These are phyloP conservation scores for Tetropium fuscum DNA, from an alignment of 2,888 invertebrate species.

Conservation along the genomic window DNA sequence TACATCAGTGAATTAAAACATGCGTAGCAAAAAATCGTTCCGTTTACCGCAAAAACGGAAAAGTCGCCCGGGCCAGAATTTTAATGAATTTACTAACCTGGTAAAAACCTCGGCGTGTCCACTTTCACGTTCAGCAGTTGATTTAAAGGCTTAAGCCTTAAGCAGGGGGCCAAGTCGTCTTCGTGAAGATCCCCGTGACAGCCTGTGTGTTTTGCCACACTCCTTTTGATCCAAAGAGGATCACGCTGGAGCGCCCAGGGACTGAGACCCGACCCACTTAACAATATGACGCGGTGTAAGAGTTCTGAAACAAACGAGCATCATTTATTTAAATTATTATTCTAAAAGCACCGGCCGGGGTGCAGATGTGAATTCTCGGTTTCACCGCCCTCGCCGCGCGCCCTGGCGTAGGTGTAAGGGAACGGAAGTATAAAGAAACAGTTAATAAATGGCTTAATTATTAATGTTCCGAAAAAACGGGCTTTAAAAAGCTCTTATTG, in stretches of 20 bases:
- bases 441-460: constrained; percentile 4
- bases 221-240: constrained; percentile 82
- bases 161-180: constrained; percentile 87
- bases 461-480: not conserved
- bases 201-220: constrained; percentile 85
- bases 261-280: constrained; percentile 91
- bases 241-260: constrained; percentile 93
- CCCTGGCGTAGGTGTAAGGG: constrained; percentile 3
- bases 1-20: too few relatives aligned
- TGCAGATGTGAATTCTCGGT: constrained; percentile 3
- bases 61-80: too few relatives aligned
- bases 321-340: constrained; percentile 58
- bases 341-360: not conserved
- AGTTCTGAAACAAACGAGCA: constrained; percentile 74
- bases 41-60: too few relatives aligned
- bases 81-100: constrained; percentile 65
- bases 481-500: not conserved
- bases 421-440: constrained; percentile 4
- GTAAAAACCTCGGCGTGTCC: constrained; percentile 85
- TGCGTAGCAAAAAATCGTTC: too few relatives aligned
- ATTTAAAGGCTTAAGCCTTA: constrained; percentile 81
- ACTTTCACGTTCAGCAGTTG: constrained; percentile 80
- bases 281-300: constrained; percentile 86
- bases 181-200: constrained; percentile 86
- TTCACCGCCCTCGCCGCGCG: not conserved